These are phyloP conservation scores for Anguilla rostrata DNA, from an alignment of 2,113 vertebrate genomes.

Conservation along the genomic window DNA sequence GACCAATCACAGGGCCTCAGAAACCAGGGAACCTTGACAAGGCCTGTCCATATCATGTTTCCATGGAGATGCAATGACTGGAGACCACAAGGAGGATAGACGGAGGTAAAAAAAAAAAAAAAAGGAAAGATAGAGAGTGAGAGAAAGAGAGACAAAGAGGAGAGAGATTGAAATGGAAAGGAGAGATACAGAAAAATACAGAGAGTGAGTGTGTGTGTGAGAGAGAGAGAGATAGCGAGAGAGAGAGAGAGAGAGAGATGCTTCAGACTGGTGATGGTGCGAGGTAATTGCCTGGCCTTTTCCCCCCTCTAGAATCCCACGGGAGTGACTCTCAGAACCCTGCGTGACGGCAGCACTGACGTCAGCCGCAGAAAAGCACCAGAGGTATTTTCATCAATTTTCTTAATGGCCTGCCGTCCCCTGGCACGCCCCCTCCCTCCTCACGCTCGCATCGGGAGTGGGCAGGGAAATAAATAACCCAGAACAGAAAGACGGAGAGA, in stretches of 20 bases:
- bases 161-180: neutral
- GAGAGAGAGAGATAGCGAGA: neutral
- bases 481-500: neutral
- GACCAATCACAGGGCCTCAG: neutral
- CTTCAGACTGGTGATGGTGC: constrained; percentile 5
- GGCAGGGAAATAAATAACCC: constrained; percentile 5
- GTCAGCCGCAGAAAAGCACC: constrained; percentile 32
- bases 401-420: constrained; percentile 28
- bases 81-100: constrained; percentile 1
- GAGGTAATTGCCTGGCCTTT: constrained; percentile 36
- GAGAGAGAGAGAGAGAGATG: neutral
- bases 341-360: constrained; percentile 35
- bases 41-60: constrained; percentile 22
- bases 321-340: constrained; percentile 27
- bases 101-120: neutral
- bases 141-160: neutral
- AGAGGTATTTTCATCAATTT: constrained; percentile 42
- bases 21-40: constrained; percentile 16
- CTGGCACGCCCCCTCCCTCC: constrained; percentile 19
- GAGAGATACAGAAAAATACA: neutral
- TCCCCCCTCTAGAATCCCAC: constrained; percentile 21
- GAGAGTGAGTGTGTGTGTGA: neutral
- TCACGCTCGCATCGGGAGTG: constrained; percentile 15
- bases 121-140: constrained; percentile 7
- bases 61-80: constrained; percentile 20